phyloP scores from a whole-genome alignment of 1,140 invertebrate species.

The Diorhabda elongata region DNA sequence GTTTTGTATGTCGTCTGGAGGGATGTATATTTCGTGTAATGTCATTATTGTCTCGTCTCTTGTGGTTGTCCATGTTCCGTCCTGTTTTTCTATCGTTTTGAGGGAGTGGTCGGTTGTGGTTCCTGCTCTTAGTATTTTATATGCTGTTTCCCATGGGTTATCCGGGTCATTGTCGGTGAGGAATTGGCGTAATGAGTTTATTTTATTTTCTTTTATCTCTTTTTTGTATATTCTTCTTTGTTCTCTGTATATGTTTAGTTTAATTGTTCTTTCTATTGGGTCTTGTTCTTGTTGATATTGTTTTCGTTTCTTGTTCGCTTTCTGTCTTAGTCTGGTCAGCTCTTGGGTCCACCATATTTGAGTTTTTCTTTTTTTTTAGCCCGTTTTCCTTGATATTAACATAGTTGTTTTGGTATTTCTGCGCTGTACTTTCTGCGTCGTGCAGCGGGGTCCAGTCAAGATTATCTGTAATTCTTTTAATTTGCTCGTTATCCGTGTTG shows the following conservation, averaged over 20 bases:
- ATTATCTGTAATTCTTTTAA: not conserved
- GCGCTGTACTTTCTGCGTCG: too few relatives aligned
- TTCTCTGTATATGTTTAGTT: not conserved
- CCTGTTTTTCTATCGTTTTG: not conserved
- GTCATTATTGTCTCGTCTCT: not conserved
- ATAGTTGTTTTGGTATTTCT: not conserved
- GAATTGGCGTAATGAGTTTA: not conserved
- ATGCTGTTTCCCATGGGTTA: not conserved
- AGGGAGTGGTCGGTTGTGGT: not conserved
- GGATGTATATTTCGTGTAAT: not conserved
- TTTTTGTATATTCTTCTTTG: conserved; percentile 5
- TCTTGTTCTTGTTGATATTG: not conserved
- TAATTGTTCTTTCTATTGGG: not conserved
- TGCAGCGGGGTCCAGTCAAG: not conserved
- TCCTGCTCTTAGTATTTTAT: not conserved
- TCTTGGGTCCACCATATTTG: not conserved
- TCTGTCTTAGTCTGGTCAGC: not conserved
- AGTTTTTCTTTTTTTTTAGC: not conserved
- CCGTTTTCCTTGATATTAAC: not conserved
- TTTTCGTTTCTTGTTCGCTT: not conserved
- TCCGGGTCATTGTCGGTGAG: not conserved
- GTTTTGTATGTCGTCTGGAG: not conserved
- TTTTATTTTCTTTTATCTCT: not conserved
- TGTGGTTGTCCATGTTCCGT: not conserved
- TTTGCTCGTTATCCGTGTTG: not conserved